phyloP scores from a whole-genome alignment of 2,797 vertebrate genomes.

The Odontamblyopus rebecca region DNA sequence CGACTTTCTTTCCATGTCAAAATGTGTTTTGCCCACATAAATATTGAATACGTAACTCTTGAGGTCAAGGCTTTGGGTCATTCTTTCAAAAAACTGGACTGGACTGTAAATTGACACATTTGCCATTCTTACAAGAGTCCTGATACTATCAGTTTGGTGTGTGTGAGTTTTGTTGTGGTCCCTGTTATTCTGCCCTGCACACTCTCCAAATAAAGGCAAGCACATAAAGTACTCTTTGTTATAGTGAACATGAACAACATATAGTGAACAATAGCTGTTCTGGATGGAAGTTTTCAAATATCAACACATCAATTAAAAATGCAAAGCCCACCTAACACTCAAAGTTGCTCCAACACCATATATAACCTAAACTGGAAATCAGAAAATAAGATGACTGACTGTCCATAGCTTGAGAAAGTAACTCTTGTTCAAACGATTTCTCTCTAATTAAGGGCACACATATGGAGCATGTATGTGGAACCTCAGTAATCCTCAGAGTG shows the following conservation, averaged over 20 bases:
- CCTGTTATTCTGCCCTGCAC: too few relatives aligned
- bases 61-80: too few relatives aligned
- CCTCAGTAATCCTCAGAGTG: not conserved
- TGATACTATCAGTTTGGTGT: too few relatives aligned
- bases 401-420: not conserved
- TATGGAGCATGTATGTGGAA: conserved; percentile 2
- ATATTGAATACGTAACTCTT: too few relatives aligned
- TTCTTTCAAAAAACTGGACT: not conserved
- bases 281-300: not conserved
- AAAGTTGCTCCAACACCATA: not conserved
- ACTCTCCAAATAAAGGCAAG: too few relatives aligned
- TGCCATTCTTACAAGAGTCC: too few relatives aligned
- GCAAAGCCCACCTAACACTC: not conserved
- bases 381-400: not conserved
- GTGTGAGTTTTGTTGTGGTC: too few relatives aligned
- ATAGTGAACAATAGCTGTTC: not conserved
- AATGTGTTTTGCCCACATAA: too few relatives aligned
- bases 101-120: not conserved
- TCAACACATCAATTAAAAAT: not conserved
- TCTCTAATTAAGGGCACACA: conserved; percentile 3
- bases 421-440: not conserved
- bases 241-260: not conserved
- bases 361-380: not conserved
- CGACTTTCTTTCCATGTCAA: too few relatives aligned
- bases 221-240: too few relatives aligned